Percentiles rank a stretch among this genome's conserved stretches.
Evolutionary conservation across 2,888 invertebrate genomes (phyloP).

Genomic region (Myopa testacea): DNA sequence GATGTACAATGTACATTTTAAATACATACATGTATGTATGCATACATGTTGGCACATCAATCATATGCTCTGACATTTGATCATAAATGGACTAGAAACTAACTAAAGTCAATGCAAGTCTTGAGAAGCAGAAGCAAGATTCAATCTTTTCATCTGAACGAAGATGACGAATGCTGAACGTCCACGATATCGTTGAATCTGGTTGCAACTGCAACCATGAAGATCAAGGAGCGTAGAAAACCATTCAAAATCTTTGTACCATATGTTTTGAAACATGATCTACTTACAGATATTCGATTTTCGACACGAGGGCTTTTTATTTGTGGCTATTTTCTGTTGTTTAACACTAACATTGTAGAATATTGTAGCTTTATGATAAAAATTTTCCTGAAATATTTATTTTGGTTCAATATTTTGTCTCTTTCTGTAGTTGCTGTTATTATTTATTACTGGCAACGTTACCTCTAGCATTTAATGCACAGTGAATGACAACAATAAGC

Average conservation of each 20-base stretch:
- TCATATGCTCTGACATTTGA: slow-evolving; percentile 31
- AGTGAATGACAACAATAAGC: not conserved
- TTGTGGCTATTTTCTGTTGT: not conserved
- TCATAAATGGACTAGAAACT: slow-evolving; percentile 15
- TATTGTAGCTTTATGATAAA: not conserved
- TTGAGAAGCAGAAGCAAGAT: not conserved
- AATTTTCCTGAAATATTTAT: not conserved
- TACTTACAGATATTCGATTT: not conserved
- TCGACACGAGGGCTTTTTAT: slow-evolving; percentile 1
- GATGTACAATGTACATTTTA: not conserved
- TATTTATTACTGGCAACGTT: not conserved
- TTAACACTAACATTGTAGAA: not conserved
- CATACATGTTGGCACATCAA: slow-evolving; percentile 15
- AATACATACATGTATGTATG: not conserved
- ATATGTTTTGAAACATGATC: slow-evolving; percentile 2
- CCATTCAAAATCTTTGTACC: not conserved
- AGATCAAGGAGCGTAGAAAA: slow-evolving; percentile 2
- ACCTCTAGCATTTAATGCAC: not conserved
- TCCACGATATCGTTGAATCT: not conserved
- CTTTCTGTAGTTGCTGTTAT: not conserved
- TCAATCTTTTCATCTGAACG: not conserved
- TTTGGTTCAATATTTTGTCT: not conserved
- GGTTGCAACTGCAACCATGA: not conserved
- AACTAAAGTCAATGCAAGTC: slow-evolving; percentile 5
- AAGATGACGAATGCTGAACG: not conserved